Conservation (phyloP, 2,888 invertebrate species). For the Mellilla xanthometata region DNA sequence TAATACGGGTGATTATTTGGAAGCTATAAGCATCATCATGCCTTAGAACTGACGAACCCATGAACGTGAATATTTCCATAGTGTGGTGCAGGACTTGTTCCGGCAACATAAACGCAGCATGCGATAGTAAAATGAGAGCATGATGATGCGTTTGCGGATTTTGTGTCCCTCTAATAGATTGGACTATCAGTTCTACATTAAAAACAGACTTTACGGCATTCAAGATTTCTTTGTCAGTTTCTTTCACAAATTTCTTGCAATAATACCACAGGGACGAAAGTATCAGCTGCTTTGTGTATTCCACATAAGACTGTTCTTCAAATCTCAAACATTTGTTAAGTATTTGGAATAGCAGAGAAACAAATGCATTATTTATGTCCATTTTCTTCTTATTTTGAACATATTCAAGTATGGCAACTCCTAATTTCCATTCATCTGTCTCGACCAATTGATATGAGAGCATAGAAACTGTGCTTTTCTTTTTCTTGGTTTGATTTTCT, state of each 20-base stretch:
- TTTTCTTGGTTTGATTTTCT: slow-evolving; percentile 59
- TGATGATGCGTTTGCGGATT: slow-evolving; percentile 98
- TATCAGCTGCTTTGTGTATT: slow-evolving; percentile 94
- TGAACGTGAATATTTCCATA: slow-evolving; percentile 98
- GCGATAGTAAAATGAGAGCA: slow-evolving; percentile 91
- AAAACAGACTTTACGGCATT: slow-evolving; percentile 75
- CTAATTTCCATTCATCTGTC: slow-evolving; percentile 88
- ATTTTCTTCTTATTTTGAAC: slow-evolving; percentile 93
- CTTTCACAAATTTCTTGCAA: slow-evolving; percentile 82
- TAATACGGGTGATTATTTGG: slow-evolving; percentile 94
- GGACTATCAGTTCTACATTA: slow-evolving; percentile 91
- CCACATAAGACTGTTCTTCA: slow-evolving; percentile 91
- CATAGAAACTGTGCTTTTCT: slow-evolving; percentile 65
- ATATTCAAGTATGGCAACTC: slow-evolving; percentile 90
- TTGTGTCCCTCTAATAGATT: slow-evolving; percentile 93
- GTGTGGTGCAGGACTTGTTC: slow-evolving; percentile 95
- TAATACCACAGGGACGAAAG: slow-evolving; percentile 89
- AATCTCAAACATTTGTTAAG: slow-evolving; percentile 90
- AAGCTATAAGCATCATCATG: slow-evolving; percentile 98
- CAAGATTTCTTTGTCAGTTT: slow-evolving; percentile 62
- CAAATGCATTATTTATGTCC: slow-evolving; percentile 83
- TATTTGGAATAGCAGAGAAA: slow-evolving; percentile 90
- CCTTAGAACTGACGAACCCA: slow-evolving; percentile 95
- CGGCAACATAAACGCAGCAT: slow-evolving; percentile 90
- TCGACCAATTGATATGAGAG: slow-evolving; percentile 84